A percentile compares a stretch with the other conserved stretches of the same genome.
These are phyloP conservation scores for Pantherophis vulpinus DNA, from an alignment of 2,797 vertebrate genomes.

Conservation along the genomic window DNA sequence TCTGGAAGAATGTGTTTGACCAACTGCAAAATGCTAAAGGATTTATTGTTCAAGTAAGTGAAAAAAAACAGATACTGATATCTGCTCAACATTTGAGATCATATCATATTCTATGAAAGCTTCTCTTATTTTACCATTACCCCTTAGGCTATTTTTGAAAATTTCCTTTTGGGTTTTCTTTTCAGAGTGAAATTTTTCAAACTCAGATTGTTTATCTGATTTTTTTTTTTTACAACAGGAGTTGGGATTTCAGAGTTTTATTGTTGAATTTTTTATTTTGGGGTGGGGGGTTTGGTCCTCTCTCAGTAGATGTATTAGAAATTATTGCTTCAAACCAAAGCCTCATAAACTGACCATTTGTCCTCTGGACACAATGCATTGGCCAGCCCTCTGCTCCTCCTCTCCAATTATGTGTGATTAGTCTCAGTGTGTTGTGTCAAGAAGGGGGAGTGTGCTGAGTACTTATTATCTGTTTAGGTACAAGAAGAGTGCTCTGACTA, in stretches of 20 bases:
- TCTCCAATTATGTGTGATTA: constrained; percentile 99
- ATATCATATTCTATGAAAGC: constrained; percentile 5
- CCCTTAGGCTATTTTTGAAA: background rate
- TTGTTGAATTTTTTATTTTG: constrained; percentile 32
- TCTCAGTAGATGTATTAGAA: constrained; percentile 70
- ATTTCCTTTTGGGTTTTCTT: constrained; percentile 38
- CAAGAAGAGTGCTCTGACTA: constrained; percentile 81
- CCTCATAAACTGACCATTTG: constrained; percentile 99
- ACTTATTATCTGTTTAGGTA: constrained; percentile 88
- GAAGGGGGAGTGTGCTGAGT: constrained; percentile 90
- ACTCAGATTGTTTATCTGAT: constrained; percentile 31
- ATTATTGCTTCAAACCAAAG: constrained; percentile 93
- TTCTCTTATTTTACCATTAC: constrained; percentile 18
- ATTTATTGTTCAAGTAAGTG: constrained; percentile 41
- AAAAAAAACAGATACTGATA: constrained; percentile 37
- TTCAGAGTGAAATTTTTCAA: constrained; percentile 36
- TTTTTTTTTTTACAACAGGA: constrained; percentile 44
- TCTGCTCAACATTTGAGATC: constrained; percentile 37
- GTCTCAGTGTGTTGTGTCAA: constrained; percentile 99
- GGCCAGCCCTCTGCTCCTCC: constrained; percentile 96
- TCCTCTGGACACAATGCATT: constrained; percentile 99
- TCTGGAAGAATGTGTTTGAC: constrained; percentile 45
- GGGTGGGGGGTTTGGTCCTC: constrained; percentile 48
- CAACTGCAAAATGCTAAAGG: constrained; percentile 41
- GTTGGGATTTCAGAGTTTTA: background rate